Evolutionary conservation across 92 coral and sea anemone genomes (phyloP), one percentile per base, ranked within the genome.

Genomic region (Epizoanthus stellaris): DNA sequence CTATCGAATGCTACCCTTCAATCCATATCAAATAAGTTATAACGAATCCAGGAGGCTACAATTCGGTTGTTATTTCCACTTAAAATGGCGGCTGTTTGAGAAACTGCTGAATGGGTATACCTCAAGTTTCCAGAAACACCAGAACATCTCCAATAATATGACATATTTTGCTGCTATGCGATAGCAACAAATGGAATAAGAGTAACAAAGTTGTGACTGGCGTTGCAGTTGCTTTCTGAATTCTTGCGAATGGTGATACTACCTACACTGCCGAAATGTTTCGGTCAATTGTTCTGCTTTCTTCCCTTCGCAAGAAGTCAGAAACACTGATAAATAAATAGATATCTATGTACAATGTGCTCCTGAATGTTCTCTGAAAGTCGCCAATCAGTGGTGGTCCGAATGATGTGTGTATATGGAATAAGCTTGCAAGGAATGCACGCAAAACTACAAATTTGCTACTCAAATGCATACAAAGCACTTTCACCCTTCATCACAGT

Each of bases 291-390:
- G 56, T 9, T 52, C 14, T 13, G 56, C 10, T 52, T 52, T 52
- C 14, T 0, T 10, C 34, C 39, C 21, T 30, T 66, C 7, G 61
- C 71, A 79, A 79, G 60, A 79, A 79, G 5, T 47, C 83, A 42
- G 20, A 79, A 79, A 64, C 62, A 5, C 47, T 70, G 63, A n/a
- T 19, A 34, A 79, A 79, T 79, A 79, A 79, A 79, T 79, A 79
- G 39, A 68, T 63, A 59, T 64, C 65, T 73, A 73, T 53, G 63
- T 73, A 73, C 80, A 73, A 53, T 73, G 6, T 71, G 9, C 39
- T 36, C 57, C 36, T 30, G 73, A 10, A 19, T 73, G 80, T 73
- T 7, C 34, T 4, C 39, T 14, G 23, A 42, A 71, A 49, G 77
- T 49, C 12, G 30, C 14, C 19, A 6, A 71, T n/a, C 15, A 20